Percentiles rank a stretch among this genome's conserved stretches.
Conservation (phyloP, 2,797 vertebrate species). For the Lutjanus campechanus region DNA sequence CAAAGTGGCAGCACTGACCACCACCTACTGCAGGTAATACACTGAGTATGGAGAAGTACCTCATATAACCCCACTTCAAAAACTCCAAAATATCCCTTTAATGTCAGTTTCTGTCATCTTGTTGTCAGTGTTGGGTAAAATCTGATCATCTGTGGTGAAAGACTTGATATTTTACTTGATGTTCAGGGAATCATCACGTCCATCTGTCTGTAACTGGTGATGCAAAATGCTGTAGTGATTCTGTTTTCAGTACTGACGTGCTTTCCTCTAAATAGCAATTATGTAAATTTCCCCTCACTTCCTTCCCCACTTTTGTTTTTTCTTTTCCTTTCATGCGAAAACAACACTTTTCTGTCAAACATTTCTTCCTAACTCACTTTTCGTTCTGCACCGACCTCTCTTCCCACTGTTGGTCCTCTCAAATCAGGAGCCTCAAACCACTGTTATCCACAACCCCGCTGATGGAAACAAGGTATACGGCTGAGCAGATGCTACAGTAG, state of each 20-base stretch:
- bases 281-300: not conserved
- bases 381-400: constrained; percentile 75
- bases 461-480: constrained; percentile 99
- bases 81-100: not conserved
- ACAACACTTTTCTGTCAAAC: constrained; percentile 1
- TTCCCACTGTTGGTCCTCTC: constrained; percentile 67
- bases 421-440: constrained; percentile 98
- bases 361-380: constrained; percentile 70
- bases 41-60: no score
- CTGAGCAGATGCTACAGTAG: constrained; percentile 19
- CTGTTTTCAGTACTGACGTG: not conserved
- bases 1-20: no score
- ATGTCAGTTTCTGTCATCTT: constrained; percentile 4
- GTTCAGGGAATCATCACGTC: constrained; percentile 4
- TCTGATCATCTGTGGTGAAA: constrained; percentile 32
- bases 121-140: not conserved
- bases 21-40: no score
- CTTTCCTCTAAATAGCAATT: not conserved
- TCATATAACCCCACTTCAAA: no score
- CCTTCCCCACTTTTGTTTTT: not conserved
- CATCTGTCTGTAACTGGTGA: constrained; percentile 16
- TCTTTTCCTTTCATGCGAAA: not conserved
- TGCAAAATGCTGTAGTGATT: constrained; percentile 9
- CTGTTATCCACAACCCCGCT: constrained; percentile 98
- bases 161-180: constrained; percentile 3